A percentile compares a stretch with the other conserved stretches of the same genome.
Conservation (phyloP, 2,113 vertebrate genomes). For the Ptilorrhoa leucosticta region DNA sequence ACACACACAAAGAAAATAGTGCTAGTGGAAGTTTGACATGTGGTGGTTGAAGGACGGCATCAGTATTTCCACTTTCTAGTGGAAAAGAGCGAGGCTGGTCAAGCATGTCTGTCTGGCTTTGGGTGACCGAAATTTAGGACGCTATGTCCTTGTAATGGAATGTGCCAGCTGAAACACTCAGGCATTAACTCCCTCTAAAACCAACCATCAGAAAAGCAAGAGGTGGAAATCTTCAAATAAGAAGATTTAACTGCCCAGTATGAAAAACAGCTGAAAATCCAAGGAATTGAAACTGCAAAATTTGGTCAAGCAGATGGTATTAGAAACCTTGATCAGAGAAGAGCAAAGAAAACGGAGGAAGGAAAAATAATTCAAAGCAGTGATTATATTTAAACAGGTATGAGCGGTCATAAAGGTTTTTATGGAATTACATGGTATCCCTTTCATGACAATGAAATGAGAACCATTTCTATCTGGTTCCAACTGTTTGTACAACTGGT, state of each 20-base stretch:
- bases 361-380: not conserved
- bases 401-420: not conserved
- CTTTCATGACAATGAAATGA: not conserved
- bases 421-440: not conserved
- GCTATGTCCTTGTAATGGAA: not conserved
- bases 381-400: not conserved
- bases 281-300: not conserved
- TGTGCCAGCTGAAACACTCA: not conserved
- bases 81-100: not conserved
- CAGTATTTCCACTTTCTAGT: not conserved
- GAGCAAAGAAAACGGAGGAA: not conserved
- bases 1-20: not conserved
- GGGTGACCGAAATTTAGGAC: not conserved
- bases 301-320: not conserved
- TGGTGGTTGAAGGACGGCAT: not conserved
- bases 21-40: not conserved
- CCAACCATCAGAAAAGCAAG: not conserved
- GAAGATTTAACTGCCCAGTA: not conserved
- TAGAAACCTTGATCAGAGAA: not conserved
- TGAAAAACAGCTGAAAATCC: not conserved
- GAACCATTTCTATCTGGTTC: not conserved
- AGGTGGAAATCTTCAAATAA: not conserved
- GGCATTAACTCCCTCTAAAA: not conserved
- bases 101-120: not conserved
- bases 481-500: not conserved